Evolutionary conservation across 2,888 invertebrate species (phyloP).

Genomic region (Candidula unifasciata): DNA sequence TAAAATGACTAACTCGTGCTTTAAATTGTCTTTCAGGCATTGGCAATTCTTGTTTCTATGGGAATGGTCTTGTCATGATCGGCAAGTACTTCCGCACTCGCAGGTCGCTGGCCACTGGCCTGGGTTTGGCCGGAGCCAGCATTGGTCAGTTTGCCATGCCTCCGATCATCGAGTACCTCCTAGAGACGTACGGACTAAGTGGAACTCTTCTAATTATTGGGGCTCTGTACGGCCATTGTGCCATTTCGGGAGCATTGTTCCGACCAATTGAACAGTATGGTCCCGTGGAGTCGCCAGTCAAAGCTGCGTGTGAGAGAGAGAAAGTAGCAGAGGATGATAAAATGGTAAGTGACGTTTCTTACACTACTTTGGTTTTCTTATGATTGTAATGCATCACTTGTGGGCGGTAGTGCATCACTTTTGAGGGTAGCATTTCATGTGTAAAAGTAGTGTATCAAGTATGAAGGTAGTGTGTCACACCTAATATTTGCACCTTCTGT

Average conservation of each 20-base stretch:
- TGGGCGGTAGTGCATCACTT: too few relatives aligned
- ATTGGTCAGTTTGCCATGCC: slow-evolving; percentile 72
- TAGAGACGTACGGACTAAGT: slow-evolving; percentile 62
- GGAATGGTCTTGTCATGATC: slow-evolving; percentile 69
- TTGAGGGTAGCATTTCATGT: too few relatives aligned
- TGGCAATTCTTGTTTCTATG: slow-evolving; percentile 70
- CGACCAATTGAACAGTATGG: slow-evolving; percentile 58
- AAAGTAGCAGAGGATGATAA: background rate
- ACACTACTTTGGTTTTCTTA: background rate
- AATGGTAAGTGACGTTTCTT: background rate
- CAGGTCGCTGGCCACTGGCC: slow-evolving; percentile 67
- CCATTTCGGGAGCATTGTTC: slow-evolving; percentile 64
- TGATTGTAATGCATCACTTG: too few relatives aligned
- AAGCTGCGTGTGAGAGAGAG: background rate
- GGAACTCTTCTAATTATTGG: slow-evolving; percentile 59
- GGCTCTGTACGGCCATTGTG: slow-evolving; percentile 64
- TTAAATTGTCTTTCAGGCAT: slow-evolving; percentile 61
- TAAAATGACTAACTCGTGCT: background rate
- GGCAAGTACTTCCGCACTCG: slow-evolving; percentile 68
- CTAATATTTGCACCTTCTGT: too few relatives aligned
- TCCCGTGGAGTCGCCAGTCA: background rate
- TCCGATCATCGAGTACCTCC: slow-evolving; percentile 65
- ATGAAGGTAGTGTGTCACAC: too few relatives aligned
- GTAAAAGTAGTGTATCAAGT: too few relatives aligned
- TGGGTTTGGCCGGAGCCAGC: slow-evolving; percentile 69